Evolutionary conservation across 2,113 vertebrate species (phyloP), one percentile per base, ranked within the genome.

Genomic region (Neolamprologus fasciatus): DNA sequence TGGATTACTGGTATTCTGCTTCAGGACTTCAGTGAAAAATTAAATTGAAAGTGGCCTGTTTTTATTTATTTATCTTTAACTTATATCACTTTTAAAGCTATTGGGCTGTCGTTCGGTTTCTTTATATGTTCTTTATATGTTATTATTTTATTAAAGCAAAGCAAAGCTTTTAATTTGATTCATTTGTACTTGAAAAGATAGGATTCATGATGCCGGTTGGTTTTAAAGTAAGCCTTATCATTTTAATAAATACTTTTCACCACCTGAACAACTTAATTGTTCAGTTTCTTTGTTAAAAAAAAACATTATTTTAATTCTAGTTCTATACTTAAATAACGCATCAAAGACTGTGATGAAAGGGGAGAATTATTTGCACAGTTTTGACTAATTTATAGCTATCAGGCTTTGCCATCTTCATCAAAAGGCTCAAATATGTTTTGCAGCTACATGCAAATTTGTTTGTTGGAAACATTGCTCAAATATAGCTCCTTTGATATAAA

Each of bases 31-130:
- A 45, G 40, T 17, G 61, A 26, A 76, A 11, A 76, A 76, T 76
- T 17, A 2, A 26, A 76, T 11, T 47, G 6, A 76, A 76, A 76
- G 40, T 7, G 4, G 9, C 21, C 68, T 26, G 37, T 45, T 42
- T 21, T 42, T 68, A 40, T 6, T 42, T 23, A 35, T 63, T 63
- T n/a, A 63, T n/a, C 17, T 71, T 42, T 23, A 42, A 71, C 3
- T 42, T 71, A 9, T 21, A 6, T 42, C n/a, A 16, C n/a, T 42
- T 71, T 71, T 42, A 42, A 42, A 71, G 66, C 66, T 71, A 42
- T 4, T 68, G 7, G 63, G 7, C 12, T 23, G 63, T 21, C 1
- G 0, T 40, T 14, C 0, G 1, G 12, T 71, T 71, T 42, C 12
- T 71, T 42, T 21, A 40, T 7, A 12, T 66, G 61, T 35, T 63